Conservation (phyloP, 2,888 invertebrate species). For the Pachycephus smyrnensis region DNA sequence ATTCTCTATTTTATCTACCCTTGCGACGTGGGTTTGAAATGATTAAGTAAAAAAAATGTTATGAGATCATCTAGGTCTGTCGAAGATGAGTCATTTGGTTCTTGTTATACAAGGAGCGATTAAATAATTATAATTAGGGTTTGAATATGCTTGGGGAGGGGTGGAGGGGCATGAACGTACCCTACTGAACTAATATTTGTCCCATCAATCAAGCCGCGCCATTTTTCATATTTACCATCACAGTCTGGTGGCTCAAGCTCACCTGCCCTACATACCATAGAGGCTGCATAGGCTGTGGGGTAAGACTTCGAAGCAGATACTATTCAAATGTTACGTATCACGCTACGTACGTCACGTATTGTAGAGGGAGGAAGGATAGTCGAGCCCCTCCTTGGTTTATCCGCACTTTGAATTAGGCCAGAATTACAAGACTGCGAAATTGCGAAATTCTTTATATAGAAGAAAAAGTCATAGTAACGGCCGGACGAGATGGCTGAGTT, state of each 20-base stretch:
- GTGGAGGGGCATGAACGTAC: not conserved
- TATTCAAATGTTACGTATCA: not conserved
- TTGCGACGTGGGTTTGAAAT: not conserved
- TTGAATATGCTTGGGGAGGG: not conserved
- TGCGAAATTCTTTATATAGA: not conserved
- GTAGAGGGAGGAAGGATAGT: not conserved
- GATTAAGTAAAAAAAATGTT: too few species aligned
- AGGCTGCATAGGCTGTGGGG: not conserved
- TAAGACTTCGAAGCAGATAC: not conserved
- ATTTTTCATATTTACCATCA: not conserved
- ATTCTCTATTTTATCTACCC: not conserved
- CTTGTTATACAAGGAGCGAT: too few species aligned
- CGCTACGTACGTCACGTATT: not conserved
- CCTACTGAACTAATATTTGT: slow-evolving; percentile 32
- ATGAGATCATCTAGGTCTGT: not conserved
- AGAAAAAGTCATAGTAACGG: not conserved
- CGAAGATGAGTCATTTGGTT: too few species aligned
- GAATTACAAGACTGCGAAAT: not conserved
- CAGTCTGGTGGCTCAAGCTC: not conserved
- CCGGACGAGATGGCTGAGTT: not conserved
- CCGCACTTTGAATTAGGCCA: not conserved
- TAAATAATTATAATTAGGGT: not conserved
- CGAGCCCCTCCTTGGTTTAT: not conserved
- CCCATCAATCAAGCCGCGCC: slow-evolving; percentile 37
- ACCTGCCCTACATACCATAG: not conserved